Percentiles rank a stretch among this genome's conserved stretches.
phyloP scores from a whole-genome alignment of 2,888 invertebrate species.

The Cephus rjabovi region DNA sequence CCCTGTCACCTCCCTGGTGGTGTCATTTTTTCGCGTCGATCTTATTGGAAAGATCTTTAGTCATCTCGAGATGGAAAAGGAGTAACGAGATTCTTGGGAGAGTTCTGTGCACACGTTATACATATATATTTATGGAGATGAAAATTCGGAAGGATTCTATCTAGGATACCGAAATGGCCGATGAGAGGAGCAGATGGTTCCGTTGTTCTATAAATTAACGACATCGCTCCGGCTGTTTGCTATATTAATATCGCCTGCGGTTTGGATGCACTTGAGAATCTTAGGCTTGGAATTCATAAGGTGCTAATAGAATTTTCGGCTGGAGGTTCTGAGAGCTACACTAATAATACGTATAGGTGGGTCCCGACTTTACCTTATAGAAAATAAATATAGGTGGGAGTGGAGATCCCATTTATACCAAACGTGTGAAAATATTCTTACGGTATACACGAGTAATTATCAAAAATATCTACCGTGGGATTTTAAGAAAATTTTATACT shows the following conservation, averaged over 20 bases:
- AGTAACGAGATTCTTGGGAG: neutral
- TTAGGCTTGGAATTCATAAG: conserved; percentile 7
- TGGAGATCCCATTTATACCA: neutral
- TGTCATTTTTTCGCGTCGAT: neutral
- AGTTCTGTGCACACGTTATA: neutral
- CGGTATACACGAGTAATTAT: conserved; percentile 5
- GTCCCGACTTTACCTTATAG: conserved; percentile 1
- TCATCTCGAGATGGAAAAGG: neutral
- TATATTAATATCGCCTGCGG: conserved; percentile 7
- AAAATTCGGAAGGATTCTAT: neutral
- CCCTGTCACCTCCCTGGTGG: neutral
- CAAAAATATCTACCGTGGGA: neutral
- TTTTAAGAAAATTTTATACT: neutral
- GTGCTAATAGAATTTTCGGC: conserved; percentile 11
- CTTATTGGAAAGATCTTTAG: neutral
- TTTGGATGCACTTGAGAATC: conserved; percentile 1
- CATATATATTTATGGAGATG: neutral
- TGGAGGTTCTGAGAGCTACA: neutral
- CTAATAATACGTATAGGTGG: neutral
- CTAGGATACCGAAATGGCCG: neutral
- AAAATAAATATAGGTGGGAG: conserved; percentile 3
- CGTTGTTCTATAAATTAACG: conserved; percentile 2
- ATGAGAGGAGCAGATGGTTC: neutral
- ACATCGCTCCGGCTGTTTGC: conserved; percentile 3
- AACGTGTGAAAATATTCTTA: conserved; percentile 2